Evolutionary conservation across 2,797 vertebrate genomes (phyloP), one percentile per base, ranked within the genome.

Genomic region (Phrynocephalus guinanensis): DNA sequence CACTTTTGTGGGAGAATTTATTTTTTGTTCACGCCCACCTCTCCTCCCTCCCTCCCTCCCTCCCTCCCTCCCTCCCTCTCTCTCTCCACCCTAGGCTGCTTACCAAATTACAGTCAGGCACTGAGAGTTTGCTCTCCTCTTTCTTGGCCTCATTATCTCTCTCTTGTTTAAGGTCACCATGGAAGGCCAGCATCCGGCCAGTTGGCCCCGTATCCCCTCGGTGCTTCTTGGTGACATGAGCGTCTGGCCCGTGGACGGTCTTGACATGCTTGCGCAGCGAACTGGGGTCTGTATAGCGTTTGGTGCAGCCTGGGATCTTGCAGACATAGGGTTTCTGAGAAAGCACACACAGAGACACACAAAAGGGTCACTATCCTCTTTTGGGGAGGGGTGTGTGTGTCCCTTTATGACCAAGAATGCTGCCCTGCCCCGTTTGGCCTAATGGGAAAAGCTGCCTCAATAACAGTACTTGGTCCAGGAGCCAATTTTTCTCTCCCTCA

Each of bases 221-320:
- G 88, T 99, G 99, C 89, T 98, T 98, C 92, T 99, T 99, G 91
- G 99, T 99, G 95, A 99, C 98, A 11, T 99, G 99, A 83, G 99
- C 99, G 2, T 99, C 99, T 0, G 99, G 99, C 5, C 99, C 99
- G 0, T 99, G 99, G 38, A 99, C 99, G 0, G 99, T 99, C 95
- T 99, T 99, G 60, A 99, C 99, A 0, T 99, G 99, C 85, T 99
- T 99, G 28, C 99, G 96, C 85, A 99, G 96, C 0, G 99, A 99
- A 92, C 99, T 99, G 75, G 99, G 99, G 90, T 99, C 99, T 0
- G 99, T 99, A 96, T 99, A 99, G 76, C 99, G 98, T 90, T 99
- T 99, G 90, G 98, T 99, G 95, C 99, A 99, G 92, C 98, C 98
- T 0, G 98, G 99, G 44, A 99, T 98, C 95, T 99, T 99, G 88